A percentile compares a stretch with the other conserved stretches of the same genome.
These are phyloP conservation scores for Pagrus major DNA, from an alignment of 2,113 vertebrate genomes.

Conservation along the genomic window DNA sequence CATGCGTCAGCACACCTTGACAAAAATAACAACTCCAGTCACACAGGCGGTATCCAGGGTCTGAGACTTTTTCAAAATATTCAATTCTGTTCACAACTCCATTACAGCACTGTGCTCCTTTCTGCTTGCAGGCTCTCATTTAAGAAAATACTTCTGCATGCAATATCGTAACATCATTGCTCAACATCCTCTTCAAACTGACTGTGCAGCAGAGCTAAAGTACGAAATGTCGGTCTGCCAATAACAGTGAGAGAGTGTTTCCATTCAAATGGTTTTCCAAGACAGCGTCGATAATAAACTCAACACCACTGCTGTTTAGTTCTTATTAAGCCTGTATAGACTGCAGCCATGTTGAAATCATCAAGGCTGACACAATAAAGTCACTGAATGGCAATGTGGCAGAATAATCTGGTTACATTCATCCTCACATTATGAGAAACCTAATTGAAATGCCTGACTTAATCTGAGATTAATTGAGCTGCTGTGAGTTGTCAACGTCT, in stretches of 20 bases:
- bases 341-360: slow-evolving; percentile 23
- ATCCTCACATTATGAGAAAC: slow-evolving; percentile 21
- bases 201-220: background rate
- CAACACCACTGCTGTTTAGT: background rate
- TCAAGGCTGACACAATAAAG: slow-evolving; percentile 3
- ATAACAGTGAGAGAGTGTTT: slow-evolving; percentile 5
- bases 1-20: slow-evolving; percentile 51
- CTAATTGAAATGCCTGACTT: slow-evolving; percentile 42
- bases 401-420: slow-evolving; percentile 40
- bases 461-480: slow-evolving; percentile 52
- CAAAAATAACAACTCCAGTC: slow-evolving; percentile 38
- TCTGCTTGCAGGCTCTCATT: background rate
- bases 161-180: background rate
- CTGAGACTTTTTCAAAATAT: slow-evolving; percentile 44
- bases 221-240: slow-evolving; percentile 16
- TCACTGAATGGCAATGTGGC: background rate
- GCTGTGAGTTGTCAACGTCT: slow-evolving; percentile 26
- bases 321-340: slow-evolving; percentile 22
- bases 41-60: slow-evolving; percentile 31
- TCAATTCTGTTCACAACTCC: slow-evolving; percentile 4
- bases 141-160: background rate
- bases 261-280: slow-evolving; percentile 26
- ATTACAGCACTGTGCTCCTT: background rate
- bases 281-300: slow-evolving; percentile 30
- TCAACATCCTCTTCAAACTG: slow-evolving; percentile 2